Evolutionary conservation across 2,888 invertebrate species (phyloP).

Genomic region (Apotomis capreana): DNA sequence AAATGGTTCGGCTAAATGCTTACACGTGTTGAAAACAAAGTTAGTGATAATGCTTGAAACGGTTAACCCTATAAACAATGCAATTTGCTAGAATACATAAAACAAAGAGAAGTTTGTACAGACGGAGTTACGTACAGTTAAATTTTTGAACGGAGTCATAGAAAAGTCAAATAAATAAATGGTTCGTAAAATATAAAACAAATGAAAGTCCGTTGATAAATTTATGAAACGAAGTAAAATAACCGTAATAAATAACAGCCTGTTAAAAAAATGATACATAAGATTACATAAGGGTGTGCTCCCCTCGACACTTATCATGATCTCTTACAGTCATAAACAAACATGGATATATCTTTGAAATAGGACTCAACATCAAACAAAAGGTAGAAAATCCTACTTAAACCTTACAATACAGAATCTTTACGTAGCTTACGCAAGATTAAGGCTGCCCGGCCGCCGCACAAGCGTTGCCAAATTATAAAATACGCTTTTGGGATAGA

Average conservation of each 20-base stretch:
- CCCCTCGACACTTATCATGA: conserved; percentile 19
- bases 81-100: too few species aligned
- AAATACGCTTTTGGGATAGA: conserved; percentile 3
- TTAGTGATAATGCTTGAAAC: not conserved
- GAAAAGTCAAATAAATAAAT: not conserved
- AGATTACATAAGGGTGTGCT: not conserved
- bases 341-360: conserved; percentile 31
- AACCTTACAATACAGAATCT: conserved; percentile 40
- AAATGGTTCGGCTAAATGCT: conserved; percentile 16
- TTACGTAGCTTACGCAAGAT: conserved; percentile 35
- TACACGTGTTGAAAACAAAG: not conserved
- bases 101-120: too few species aligned
- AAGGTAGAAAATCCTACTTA: conserved; percentile 35
- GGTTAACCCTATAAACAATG: too few species aligned
- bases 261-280: not conserved
- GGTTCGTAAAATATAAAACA: not conserved
- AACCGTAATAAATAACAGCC: not conserved
- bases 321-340: conserved; percentile 37
- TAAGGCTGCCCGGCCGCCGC: conserved; percentile 30
- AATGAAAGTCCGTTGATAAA: not conserved
- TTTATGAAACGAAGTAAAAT: not conserved
- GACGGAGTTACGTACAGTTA: too few species aligned
- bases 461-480: conserved; percentile 32
- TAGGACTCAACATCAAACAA: conserved; percentile 39
- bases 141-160: not conserved